Percentiles rank a stretch among this genome's conserved stretches.
phyloP scores from a whole-genome alignment of 2,113 vertebrate species.

The Carlito syrichta region DNA sequence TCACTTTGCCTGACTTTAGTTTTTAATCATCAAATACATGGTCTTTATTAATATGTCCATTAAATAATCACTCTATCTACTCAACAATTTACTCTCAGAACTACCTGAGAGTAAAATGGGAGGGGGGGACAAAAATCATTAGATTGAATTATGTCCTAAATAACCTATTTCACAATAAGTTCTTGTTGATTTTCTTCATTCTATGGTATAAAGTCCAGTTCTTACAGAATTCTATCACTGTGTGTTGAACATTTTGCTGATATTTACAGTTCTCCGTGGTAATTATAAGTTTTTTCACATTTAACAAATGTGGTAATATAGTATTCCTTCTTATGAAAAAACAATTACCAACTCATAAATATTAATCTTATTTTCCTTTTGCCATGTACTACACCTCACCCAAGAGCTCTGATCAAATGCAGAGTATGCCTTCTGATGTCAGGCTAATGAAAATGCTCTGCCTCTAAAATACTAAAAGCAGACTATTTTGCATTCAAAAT shows the following conservation, averaged over 20 bases:
- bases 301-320: constrained; percentile 9
- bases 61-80: neutral
- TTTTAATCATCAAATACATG: neutral
- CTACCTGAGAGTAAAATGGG: neutral
- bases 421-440: constrained; percentile 14
- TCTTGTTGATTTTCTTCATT: constrained; percentile 29
- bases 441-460: constrained; percentile 8
- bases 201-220: neutral
- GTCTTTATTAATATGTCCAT: neutral
- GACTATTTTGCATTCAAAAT: constrained; percentile 16
- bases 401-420: constrained; percentile 54
- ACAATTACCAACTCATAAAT: constrained; percentile 61
- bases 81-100: neutral
- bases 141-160: neutral
- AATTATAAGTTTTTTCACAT: constrained; percentile 31
- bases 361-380: constrained; percentile 59
- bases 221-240: neutral
- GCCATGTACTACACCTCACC: neutral
- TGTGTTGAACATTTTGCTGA: constrained; percentile 34
- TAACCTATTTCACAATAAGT: neutral
- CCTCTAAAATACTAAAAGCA: constrained; percentile 33
- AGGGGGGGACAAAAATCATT: neutral
- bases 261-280: neutral
- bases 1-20: neutral
- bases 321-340: constrained; percentile 36